Percentiles rank a stretch among this genome's conserved stretches.
Conservation (phyloP, 1,140 invertebrate genomes). For the Lepidostoma basale region DNA sequence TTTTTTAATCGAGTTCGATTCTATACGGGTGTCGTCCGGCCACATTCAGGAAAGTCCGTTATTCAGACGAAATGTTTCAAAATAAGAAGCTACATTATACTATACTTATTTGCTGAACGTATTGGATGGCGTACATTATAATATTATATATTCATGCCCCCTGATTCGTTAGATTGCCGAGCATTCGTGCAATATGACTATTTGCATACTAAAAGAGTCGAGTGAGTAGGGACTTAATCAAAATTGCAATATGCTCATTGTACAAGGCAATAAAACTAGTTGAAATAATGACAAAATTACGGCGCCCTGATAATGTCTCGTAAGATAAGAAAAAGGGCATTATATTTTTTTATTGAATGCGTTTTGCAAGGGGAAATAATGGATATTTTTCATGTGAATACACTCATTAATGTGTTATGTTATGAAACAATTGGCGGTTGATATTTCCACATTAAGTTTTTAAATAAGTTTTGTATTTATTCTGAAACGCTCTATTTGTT, state of each 20-base stretch:
- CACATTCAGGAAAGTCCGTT: too few relatives aligned
- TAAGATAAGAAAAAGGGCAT: neutral
- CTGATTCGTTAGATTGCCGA: neutral
- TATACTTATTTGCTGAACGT: too few relatives aligned
- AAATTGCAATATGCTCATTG: neutral
- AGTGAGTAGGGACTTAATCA: slow-evolving; percentile 15
- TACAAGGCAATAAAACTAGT: neutral
- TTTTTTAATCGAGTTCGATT: too few relatives aligned
- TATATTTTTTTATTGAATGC: slow-evolving; percentile 1
- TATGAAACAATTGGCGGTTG: slow-evolving; percentile 11
- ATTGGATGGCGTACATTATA: too few relatives aligned
- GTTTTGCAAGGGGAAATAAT: slow-evolving; percentile 5
- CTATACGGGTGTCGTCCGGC: too few relatives aligned
- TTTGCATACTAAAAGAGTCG: slow-evolving; percentile 4
- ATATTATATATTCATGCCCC: too few relatives aligned
- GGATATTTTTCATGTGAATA: slow-evolving; percentile 7
- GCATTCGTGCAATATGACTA: neutral
- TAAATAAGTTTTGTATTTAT: neutral
- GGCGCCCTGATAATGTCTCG: neutral
- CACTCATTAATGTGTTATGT: slow-evolving; percentile 9
- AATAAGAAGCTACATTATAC: too few relatives aligned
- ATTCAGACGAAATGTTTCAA: too few relatives aligned
- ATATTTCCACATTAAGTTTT: neutral
- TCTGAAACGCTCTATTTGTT: slow-evolving; percentile 12
- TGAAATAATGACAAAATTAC: slow-evolving; percentile 27